These are phyloP conservation scores for Bujurquina vittata DNA, from an alignment of 2,113 vertebrate species.

Conservation along the genomic window DNA sequence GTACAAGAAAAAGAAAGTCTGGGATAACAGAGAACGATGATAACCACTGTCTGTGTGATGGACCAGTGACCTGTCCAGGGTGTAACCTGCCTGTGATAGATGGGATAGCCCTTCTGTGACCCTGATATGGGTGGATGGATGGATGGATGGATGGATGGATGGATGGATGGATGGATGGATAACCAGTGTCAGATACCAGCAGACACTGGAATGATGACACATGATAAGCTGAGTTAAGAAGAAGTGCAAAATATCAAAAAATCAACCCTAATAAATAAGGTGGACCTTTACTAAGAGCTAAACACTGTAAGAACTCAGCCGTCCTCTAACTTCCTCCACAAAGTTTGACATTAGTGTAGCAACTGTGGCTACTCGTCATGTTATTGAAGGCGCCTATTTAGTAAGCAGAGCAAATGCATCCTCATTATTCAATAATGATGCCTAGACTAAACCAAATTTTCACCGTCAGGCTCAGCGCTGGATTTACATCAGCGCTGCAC, in stretches of 20 bases:
- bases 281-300: not conserved
- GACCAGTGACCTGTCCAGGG: not conserved
- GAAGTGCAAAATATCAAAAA: not conserved
- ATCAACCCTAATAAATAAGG: not conserved
- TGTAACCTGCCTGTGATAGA: not conserved
- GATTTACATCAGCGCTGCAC: slow-evolving; percentile 1
- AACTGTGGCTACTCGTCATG: not conserved
- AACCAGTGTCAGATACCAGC: not conserved
- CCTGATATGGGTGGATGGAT: rapidly evolving
- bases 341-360: not conserved
- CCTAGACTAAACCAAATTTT: not conserved
- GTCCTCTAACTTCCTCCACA: not conserved
- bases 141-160: not conserved
- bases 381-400: not conserved
- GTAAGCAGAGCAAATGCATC: not conserved
- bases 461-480: not conserved
- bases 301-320: not conserved
- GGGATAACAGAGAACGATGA: not conserved
- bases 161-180: not conserved
- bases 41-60: not conserved
- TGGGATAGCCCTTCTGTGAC: not conserved
- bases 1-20: not conserved
- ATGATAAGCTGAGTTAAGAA: no score
- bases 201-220: not conserved
- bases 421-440: slow-evolving; percentile 2